Evolutionary conservation across 1,140 invertebrate species (phyloP).

Genomic region (Samia ricini): DNA sequence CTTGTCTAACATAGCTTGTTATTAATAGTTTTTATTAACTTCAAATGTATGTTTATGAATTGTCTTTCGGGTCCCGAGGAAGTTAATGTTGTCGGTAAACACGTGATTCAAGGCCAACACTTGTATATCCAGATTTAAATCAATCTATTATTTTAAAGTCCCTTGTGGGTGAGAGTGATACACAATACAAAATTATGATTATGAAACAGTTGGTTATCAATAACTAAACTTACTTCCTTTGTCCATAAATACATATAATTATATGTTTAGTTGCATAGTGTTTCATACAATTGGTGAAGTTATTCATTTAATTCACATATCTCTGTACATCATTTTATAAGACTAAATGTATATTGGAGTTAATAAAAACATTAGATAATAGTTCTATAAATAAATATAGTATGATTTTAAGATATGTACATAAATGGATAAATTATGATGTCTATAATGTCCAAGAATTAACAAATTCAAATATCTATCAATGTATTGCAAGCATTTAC

Average conservation of each 20-base stretch:
- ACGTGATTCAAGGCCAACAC: constrained; percentile 31
- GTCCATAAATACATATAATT: constrained; percentile 8
- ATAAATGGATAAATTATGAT: too few species aligned
- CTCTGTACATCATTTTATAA: too few species aligned
- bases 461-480: too few species aligned
- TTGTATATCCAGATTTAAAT: constrained; percentile 30
- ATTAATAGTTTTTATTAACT: neutral
- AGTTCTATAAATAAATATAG: too few species aligned
- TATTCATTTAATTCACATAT: too few species aligned
- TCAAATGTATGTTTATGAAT: constrained; percentile 11
- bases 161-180: neutral
- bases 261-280: neutral
- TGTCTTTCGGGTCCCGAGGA: constrained; percentile 23
- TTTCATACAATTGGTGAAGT: neutral
- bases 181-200: constrained; percentile 16
- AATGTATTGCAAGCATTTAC: too few species aligned
- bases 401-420: too few species aligned
- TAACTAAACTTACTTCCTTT: constrained; percentile 12
- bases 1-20: too few species aligned
- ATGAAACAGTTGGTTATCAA: constrained; percentile 22
- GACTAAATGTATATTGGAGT: too few species aligned
- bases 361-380: too few species aligned
- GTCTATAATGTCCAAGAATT: too few species aligned
- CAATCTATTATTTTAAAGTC: neutral
- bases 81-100: constrained; percentile 30